A percentile compares a stretch with the other conserved stretches of the same genome.
Evolutionary conservation across 2,797 vertebrate species (phyloP).

Genomic region (Hyperoplus immaculatus): DNA sequence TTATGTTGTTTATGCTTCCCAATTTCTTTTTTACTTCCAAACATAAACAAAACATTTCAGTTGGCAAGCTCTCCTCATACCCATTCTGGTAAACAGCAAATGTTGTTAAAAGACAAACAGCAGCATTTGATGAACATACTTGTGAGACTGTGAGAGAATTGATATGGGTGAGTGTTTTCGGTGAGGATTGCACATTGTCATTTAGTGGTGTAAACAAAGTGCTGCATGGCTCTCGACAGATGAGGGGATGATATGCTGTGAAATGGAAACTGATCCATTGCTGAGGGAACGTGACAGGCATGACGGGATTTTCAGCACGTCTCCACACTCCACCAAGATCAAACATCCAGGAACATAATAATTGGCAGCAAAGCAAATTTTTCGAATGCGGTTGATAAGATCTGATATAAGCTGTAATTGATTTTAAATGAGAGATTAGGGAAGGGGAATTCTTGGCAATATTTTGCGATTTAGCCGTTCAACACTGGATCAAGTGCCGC

Average conservation of each 20-base stretch:
- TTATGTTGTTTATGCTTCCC: not conserved
- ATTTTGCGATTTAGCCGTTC: not conserved
- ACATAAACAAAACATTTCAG: conserved; percentile 22
- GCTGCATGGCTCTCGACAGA: conserved; percentile 37
- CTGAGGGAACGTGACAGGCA: conserved; percentile 63
- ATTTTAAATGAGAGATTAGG: conserved; percentile 48
- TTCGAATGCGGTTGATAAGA: conserved; percentile 42
- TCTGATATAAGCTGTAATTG: conserved; percentile 43
- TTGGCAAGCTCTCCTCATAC: conserved; percentile 27
- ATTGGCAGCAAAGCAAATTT: conserved; percentile 44
- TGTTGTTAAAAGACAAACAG: conserved; percentile 51
- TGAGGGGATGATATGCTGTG: conserved; percentile 65
- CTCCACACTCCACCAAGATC: conserved; percentile 41
- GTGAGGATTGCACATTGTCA: conserved; percentile 55
- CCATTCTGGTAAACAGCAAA: conserved; percentile 24
- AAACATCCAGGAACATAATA: conserved; percentile 47
- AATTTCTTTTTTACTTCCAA: not conserved
- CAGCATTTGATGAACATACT: conserved; percentile 54
- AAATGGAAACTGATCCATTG: conserved; percentile 73
- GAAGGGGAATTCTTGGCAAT: conserved; percentile 19
- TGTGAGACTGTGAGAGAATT: conserved; percentile 57
- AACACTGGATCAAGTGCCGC: too few relatives aligned
- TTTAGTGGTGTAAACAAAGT: conserved; percentile 69
- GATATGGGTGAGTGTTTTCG: conserved; percentile 59
- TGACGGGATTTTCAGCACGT: conserved; percentile 47